Evolutionary conservation across 92 coral and sea anemone genomes (phyloP), one percentile per base, ranked within the genome.

Genomic region (Epizoanthus stellaris): DNA sequence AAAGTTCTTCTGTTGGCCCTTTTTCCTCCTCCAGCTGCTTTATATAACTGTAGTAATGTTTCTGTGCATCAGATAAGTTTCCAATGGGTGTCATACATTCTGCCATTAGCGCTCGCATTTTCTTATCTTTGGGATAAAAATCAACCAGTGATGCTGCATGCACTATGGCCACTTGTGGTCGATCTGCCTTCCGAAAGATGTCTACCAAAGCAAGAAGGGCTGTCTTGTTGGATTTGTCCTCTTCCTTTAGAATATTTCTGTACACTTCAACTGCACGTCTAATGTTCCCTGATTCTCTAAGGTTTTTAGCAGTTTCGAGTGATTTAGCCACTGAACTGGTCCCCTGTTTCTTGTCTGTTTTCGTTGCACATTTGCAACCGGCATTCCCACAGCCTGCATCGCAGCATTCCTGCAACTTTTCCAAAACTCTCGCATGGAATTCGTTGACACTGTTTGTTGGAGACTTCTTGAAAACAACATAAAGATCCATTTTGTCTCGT

Each of bases 401-500:
- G 45, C 21, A 17, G 60, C 30, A 20, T 14, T 7, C 62, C 49
- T 76, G 53, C 17, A 12, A 67, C 16, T 75, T 88, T 39, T 58
- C 47, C 53, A 42, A 38, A 63, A 49, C 21, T 20, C 58, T 70
- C 67, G 85, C 38, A 67, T 67, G 63, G 14, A 30, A 43, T 15
- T 67, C 66, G 59, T 43, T 34, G 79, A 42, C 59, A 68, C 47
- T 57, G 52, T 42, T 62, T 67, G 74, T 12, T 6, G 12, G 3
- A 25, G 8, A 43, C 59, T 83, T 54, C 53, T 69, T 82, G 30
- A 49, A 49, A 47, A 83, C 88, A 39, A 88, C 91, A 15, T 67
- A 88, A 15, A 88, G 73, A 60, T 88, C 91, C 68, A 67, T 67
- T 70, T 86, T 81, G 69, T 83, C 91, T 76, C 83, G 85, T 47